Evolutionary conservation across 2,888 invertebrate species (phyloP).

Genomic region (Neuroscelio doddi): DNA sequence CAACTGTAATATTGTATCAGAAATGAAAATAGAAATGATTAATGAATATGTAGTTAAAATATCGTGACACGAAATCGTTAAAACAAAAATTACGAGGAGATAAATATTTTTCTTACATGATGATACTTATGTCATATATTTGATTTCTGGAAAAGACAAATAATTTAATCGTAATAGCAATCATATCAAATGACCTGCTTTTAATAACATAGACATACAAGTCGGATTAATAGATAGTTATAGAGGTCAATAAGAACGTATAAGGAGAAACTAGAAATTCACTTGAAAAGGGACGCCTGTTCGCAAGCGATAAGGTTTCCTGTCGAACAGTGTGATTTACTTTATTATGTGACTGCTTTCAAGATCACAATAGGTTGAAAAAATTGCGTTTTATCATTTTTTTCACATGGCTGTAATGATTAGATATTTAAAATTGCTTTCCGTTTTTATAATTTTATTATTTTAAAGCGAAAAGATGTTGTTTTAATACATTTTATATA

Average conservation of each 20-base stretch:
- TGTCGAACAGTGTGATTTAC: conserved; percentile 8
- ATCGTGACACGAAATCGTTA: not conserved
- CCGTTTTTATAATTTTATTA: no score
- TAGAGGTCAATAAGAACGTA: conserved; percentile 26
- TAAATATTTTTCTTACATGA: no score
- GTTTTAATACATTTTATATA: no score
- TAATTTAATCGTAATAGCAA: not conserved
- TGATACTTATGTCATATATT: no score
- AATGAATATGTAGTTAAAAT: no score
- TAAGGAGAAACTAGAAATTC: conserved; percentile 18
- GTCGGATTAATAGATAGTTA: conserved; percentile 48
- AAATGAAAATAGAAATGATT: conserved; percentile 8
- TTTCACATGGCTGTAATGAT: no score
- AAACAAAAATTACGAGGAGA: not conserved
- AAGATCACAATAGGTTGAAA: no score
- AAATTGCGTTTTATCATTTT: no score
- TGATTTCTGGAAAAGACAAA: not conserved
- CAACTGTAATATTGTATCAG: conserved; percentile 8
- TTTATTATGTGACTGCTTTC: conserved; percentile 15
- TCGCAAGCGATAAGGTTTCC: conserved; percentile 64
- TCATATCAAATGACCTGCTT: conserved; percentile 9
- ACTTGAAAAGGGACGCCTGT: conserved; percentile 58
- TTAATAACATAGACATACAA: conserved; percentile 23
- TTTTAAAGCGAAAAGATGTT: no score
- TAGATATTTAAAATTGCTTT: no score